Base-by-base conservation (phyloP, 2,113 vertebrate species). In the Uria aalge region DNA sequence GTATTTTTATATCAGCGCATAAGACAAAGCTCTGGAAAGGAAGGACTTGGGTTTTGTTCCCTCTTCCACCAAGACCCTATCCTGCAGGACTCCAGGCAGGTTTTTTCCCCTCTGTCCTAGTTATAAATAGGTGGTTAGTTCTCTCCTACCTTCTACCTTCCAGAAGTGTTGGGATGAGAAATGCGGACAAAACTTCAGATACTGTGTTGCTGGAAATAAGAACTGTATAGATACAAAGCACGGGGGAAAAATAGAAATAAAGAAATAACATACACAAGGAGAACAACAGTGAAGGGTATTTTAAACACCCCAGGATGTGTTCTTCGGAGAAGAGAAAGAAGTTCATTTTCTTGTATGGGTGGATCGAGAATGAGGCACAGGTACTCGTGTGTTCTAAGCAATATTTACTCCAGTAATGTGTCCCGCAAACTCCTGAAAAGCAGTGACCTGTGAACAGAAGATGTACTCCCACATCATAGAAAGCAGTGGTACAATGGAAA, bases 211-310 rank as follows among this genome's bases (percentile, higher is more conserved):
- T 79, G 34, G 29, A 85, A 93, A 92, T 82, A 78, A 85, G 4
- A 75, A 72, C 2, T 41, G 6, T 12, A 34, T 50, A 86, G 26
- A 41, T 2, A n/a, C 0, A 1, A 40, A 23, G 3, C 0, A 0
- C 8, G 5, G 4, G 1, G 0, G 0, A 11, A 53, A 76, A 30
- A 3, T 7, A 86, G 22, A 62, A 80, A 91, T 40, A 81, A 77
- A 90, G 21, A 85, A 85, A 74, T 53, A 71, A 77, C 24, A 78
- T 36, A 62, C 29, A 53, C 2, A 24, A 74, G 36, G 68, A 69
- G 7, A 90, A 73, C 2, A 0, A 59, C 14, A 38, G 5, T 1
- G 15, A 38, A 56, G 10, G 7, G 11, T 57, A 66, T 79, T 67
- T 89, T 64, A 74, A 89, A 86, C 0, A 14, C 11, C 5, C 10